These are phyloP conservation scores for Channa striata DNA, from an alignment of 2,797 vertebrate genomes.

Conservation along the genomic window DNA sequence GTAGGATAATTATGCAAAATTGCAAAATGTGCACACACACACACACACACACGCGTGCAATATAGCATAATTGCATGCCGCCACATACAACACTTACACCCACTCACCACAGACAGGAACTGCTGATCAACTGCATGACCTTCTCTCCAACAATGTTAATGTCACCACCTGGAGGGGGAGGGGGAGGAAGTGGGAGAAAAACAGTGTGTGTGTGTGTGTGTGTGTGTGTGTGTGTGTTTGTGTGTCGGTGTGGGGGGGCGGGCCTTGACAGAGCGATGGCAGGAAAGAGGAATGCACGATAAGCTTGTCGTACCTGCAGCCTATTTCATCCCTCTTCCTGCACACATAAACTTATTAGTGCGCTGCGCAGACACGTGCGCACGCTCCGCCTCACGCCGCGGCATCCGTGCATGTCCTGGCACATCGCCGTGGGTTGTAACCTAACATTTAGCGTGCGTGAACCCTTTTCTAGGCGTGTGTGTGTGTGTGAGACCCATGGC, in stretches of 20 bases:
- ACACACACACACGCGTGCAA: slow-evolving; percentile 36
- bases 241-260: too few species aligned
- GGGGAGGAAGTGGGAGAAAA: slow-evolving; percentile 37
- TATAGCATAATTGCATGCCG: slow-evolving; percentile 54
- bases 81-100: slow-evolving; percentile 36
- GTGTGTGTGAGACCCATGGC: slow-evolving; percentile 42
- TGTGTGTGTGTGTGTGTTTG: too few species aligned
- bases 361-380: background rate
- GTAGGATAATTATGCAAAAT: slow-evolving; percentile 57
- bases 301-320: slow-evolving; percentile 41
- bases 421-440: slow-evolving; percentile 44
- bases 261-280: slow-evolving; percentile 50
- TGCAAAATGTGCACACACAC: slow-evolving; percentile 41
- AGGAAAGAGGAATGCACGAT: slow-evolving; percentile 20
- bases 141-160: slow-evolving; percentile 79
- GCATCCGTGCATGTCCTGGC: slow-evolving; percentile 4
- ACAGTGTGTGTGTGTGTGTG: too few species aligned
- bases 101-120: slow-evolving; percentile 48
- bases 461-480: slow-evolving; percentile 16
- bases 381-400: background rate
- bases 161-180: slow-evolving; percentile 75
- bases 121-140: slow-evolving; percentile 77
- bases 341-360: background rate
- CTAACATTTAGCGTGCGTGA: slow-evolving; percentile 59
- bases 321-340: slow-evolving; percentile 43